Evolutionary conservation across 2,888 invertebrate species (phyloP).

Genomic region (Papilio elwesi): DNA sequence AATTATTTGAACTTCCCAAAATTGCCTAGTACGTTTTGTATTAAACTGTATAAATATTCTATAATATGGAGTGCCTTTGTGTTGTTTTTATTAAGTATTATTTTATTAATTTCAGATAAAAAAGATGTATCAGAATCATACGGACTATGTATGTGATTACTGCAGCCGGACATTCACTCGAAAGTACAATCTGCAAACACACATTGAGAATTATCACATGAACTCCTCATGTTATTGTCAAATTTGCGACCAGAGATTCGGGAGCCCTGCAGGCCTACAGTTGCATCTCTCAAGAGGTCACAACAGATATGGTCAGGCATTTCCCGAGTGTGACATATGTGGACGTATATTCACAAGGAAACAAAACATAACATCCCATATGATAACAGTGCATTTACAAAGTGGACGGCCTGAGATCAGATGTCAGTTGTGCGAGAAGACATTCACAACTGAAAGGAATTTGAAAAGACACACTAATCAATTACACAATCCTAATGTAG

Average conservation of each 20-base stretch:
- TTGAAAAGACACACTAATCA: constrained; percentile 65
- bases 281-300: constrained; percentile 65
- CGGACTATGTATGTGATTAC: constrained; percentile 65
- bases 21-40: too few species aligned
- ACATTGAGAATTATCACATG: constrained; percentile 71
- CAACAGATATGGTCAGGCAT: constrained; percentile 59
- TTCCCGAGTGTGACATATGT: constrained; percentile 72
- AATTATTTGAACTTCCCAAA: too few species aligned
- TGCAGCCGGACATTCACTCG: constrained; percentile 68
- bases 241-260: constrained; percentile 64
- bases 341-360: constrained; percentile 70
- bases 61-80: too few species aligned
- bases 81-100: neutral
- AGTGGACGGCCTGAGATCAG: constrained; percentile 55
- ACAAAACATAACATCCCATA: constrained; percentile 71
- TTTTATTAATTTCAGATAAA: constrained; percentile 25
- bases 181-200: constrained; percentile 69
- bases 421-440: constrained; percentile 61
- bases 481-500: constrained; percentile 63
- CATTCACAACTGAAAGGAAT: constrained; percentile 66
- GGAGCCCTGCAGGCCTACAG: constrained; percentile 62
- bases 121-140: constrained; percentile 14
- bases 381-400: constrained; percentile 69
- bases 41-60: too few species aligned
- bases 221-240: constrained; percentile 61